Evolutionary conservation across 30 jellyfish, hydroid and myxozoan genomes (phyloP).

Genomic region (Turritopsis rubra): DNA sequence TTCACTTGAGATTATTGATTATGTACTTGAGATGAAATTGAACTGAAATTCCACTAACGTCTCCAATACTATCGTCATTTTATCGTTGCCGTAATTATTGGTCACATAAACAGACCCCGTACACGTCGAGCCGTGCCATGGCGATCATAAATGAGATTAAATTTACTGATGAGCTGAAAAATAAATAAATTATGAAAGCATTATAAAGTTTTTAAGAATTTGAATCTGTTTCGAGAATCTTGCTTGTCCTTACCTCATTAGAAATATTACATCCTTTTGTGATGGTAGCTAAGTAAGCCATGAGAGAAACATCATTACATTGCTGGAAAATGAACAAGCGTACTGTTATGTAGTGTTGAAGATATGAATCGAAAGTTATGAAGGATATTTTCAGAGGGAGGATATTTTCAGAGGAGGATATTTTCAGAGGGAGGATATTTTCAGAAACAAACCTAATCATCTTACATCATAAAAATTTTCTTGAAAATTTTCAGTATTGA

Average conservation of each 20-base stretch:
- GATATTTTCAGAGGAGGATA: too few relatives aligned
- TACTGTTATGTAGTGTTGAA: too few relatives aligned
- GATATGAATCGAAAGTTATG: too few relatives aligned
- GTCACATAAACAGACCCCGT: conserved; percentile 71
- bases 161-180: conserved; percentile 68
- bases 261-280: conserved; percentile 95
- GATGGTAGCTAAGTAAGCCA: conserved; percentile 88
- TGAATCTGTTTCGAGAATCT: too few relatives aligned
- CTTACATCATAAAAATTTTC: conserved; percentile 87
- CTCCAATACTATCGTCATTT: too few relatives aligned
- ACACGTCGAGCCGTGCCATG: conserved; percentile 81
- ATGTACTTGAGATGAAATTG: not conserved
- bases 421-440: too few relatives aligned
- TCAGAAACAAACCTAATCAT: too few relatives aligned
- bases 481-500: conserved; percentile 64
- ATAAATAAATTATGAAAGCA: too few relatives aligned
- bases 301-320: conserved; percentile 89
- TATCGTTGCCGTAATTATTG: too few relatives aligned
- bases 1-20: not conserved
- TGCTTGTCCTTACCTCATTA: conserved; percentile 64
- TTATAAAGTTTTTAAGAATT: too few relatives aligned
- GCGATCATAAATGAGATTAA: conserved; percentile 67
- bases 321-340: conserved; percentile 51
- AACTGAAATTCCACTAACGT: too few relatives aligned
- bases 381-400: too few relatives aligned